Base-by-base conservation (phyloP, 1,140 invertebrate species). In the Cydia splendana region DNA sequence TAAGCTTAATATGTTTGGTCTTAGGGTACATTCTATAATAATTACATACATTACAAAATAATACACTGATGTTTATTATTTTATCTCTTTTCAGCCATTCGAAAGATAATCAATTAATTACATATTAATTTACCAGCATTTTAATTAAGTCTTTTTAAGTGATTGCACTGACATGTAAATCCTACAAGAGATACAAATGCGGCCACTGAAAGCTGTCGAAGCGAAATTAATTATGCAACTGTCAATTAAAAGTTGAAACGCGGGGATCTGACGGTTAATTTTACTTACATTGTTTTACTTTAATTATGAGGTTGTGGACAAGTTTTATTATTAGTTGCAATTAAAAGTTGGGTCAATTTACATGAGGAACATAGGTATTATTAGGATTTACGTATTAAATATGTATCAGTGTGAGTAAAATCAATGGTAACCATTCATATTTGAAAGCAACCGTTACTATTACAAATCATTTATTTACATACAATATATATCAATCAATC, bases 231-330 rank as follows among this genome's bases (percentile, higher is more conserved):
- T 62, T 62, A 62, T 62, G 57, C 57, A 62, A 24, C 18, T 24
- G 57, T 62, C 57, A 62, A 62, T 62, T 62, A 62, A 62, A 62
- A 62, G 57, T 62, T 62, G 53, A 24, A 62, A 62, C n/a, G 10
- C 15, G n/a, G 10, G 9, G 20, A 24, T 3, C 20, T 10, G 18
- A 20, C 18, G 18, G 18, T 24, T 24, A 20, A 24, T 62, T 18
- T 57, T 57, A 62, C 57, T 62, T 62, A 18, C 20, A 10, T 20
- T 62, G 4, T 62, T 62, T 24, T 62, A 20, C 57, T 62, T 62
- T 62, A 62, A 62, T 62, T 62, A 62, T 57, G 53, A 18, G 4
- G 53, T 62, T 53, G 15, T n/a, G 51, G 51, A 53, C 6, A 10
- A 62, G 57, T 24, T 62, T 62, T 20, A 24, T 7, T 12, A 62